A percentile compares a stretch with the other conserved stretches of the same genome.
These are phyloP conservation scores for Hofmannophila pseudospretella DNA, from an alignment of 2,888 invertebrate genomes.

Conservation along the genomic window DNA sequence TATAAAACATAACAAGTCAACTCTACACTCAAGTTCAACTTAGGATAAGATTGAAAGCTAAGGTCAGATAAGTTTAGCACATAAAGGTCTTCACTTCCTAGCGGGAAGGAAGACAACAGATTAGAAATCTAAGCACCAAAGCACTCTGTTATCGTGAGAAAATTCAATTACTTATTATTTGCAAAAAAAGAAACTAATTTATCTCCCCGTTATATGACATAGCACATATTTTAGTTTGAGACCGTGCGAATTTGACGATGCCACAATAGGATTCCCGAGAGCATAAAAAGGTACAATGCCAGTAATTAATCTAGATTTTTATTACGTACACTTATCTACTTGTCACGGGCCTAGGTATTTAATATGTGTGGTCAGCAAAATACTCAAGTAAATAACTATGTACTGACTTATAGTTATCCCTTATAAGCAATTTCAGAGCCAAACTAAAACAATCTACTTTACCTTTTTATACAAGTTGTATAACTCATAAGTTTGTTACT, in stretches of 20 bases:
- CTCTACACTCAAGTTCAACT: no score
- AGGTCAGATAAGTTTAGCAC: neutral
- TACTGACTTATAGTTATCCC: no score
- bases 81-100: conserved; percentile 6
- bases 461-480: no score
- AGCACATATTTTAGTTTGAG: conserved; percentile 41
- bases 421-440: no score
- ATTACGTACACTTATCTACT: neutral
- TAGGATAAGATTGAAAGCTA: neutral
- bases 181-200: conserved; percentile 24
- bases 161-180: conserved; percentile 20
- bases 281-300: neutral
- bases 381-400: no score
- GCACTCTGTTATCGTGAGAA: conserved; percentile 41
- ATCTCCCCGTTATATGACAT: conserved; percentile 38
- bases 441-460: no score
- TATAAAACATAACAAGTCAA: no score
- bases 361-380: no score
- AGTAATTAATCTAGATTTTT: neutral
- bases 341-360: no score
- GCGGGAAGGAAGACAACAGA: conserved; percentile 1
- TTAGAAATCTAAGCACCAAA: conserved; percentile 9
- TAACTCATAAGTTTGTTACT: no score
- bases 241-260: conserved; percentile 44
- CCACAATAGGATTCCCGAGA: conserved; percentile 19